Base-by-base conservation (phyloP, 1,140 invertebrate species). In the Mactra quadrangularis region DNA sequence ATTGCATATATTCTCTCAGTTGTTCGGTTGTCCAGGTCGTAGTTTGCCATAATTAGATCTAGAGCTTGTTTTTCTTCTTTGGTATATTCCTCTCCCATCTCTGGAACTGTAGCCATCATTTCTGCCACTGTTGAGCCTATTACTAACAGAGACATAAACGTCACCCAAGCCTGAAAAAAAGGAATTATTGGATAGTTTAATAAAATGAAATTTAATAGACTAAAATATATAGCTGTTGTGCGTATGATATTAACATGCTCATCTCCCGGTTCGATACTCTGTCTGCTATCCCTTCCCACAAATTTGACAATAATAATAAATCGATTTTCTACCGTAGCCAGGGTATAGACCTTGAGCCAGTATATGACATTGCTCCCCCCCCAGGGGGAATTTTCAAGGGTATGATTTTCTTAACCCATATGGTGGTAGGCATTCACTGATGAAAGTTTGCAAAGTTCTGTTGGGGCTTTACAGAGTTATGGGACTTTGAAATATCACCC, bases 161-260 rank as follows among this genome's bases (percentile, higher is more conserved):
- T 17, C 13, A 22, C 45, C 75, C 75, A 77, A 2, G 38, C 59
- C 75, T 77, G 59, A 31, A 64, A 77, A 22, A 47, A 9, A 64
- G 0, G 19, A 52, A 52, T 15, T 59, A 15, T 25, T 19, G 13
- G 9, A 7, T 25, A 13, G 15, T 19, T 15, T 19, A 9, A 19
- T 7, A 9, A 9, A 19, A 11, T 59, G 15, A 15, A 19, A 59
- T 9, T 15, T 25, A 13, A n/a, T 53, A n/a, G 9, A 53, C 19
- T 25, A 53, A 53, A 53, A 53, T 25, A 53, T n/a, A 53, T 3
- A n/a, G 50, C 19, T 3, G 1, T 53, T n/a, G 19, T 53, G 19
- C 50, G 19, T 53, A 25, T 53, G 50, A n/a, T 19, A n/a, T n/a
- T n/a, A 53, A 25, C 19, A 19, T 25, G 25, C 50, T 25, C 3